Evolutionary conservation across 2,888 invertebrate species (phyloP).

Genomic region (Temnothorax ravouxi): DNA sequence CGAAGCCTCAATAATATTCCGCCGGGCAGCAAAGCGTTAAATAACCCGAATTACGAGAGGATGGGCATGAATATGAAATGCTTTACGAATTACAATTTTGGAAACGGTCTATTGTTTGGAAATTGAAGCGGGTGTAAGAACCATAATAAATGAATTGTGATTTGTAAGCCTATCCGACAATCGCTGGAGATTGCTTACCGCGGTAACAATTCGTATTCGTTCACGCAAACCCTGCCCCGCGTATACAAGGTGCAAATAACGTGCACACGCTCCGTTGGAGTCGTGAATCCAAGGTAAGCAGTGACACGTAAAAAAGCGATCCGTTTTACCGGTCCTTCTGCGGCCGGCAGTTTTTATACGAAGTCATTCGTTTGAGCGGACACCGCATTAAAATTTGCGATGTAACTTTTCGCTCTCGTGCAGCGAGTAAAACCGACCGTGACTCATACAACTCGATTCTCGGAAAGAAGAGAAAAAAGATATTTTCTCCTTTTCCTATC

Average conservation of each 20-base stretch:
- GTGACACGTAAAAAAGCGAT: conserved; percentile 78
- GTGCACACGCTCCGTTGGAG: background rate
- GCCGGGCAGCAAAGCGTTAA: conserved; percentile 52
- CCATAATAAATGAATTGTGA: conserved; percentile 48
- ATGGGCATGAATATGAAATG: conserved; percentile 53
- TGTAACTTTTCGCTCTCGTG: conserved; percentile 26
- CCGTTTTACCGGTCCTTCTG: conserved; percentile 66
- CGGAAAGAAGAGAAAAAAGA: background rate
- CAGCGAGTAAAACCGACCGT: background rate
- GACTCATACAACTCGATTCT: conserved; percentile 32
- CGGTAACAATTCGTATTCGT: conserved; percentile 39
- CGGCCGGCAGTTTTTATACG: conserved; percentile 72
- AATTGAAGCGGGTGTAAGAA: conserved; percentile 44
- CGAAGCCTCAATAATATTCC: conserved; percentile 57
- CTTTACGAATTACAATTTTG: conserved; percentile 56
- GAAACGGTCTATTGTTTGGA: conserved; percentile 46
- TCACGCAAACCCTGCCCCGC: conserved; percentile 16
- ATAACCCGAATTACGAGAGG: conserved; percentile 55
- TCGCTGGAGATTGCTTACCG: conserved; percentile 1
- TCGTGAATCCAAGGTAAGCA: conserved; percentile 51
- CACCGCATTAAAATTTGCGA: conserved; percentile 75
- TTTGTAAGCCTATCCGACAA: conserved; percentile 43
- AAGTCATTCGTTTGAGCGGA: conserved; percentile 69
- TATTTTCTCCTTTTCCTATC: conserved; percentile 37
- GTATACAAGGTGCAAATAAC: conserved; percentile 13